Base-by-base conservation (phyloP, 1,140 invertebrate genomes). In the Drosophila tristis region DNA sequence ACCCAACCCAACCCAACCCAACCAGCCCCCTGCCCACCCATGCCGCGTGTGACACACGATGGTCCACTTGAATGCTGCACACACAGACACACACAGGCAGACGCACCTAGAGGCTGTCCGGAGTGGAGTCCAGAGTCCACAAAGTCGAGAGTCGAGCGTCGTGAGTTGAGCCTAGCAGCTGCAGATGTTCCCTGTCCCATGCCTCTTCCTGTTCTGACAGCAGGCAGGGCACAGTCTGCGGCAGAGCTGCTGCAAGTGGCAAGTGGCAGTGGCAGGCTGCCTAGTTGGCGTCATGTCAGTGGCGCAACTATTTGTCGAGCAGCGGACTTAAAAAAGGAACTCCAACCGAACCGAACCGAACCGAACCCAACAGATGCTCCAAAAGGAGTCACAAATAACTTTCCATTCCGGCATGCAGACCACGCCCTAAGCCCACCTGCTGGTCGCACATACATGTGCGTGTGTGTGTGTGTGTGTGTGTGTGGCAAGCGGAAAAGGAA, bases 281-380 rank as follows among this genome's bases (percentile, higher is more conserved):
- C 79, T 80, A 71, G 75, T 79, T 77, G 81, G 77, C 81, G 48
- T 87, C 72, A 54, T 74, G 81, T 86, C 78, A 78, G 81, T 86
- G 81, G 81, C 70, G 74, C 78, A 86, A 86, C 82, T 86, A 86
- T 86, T 86, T 86, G 79, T 84, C 71, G 66, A 76, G 56, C 62
- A 62, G 66, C 56, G 59, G 53, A 45, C 35, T 13, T 48, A 49
- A 5, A 54, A 84, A 62, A 58, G 16, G n/a, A 49, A 31, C 31
- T 13, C 35, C 9, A 39, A 5, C 20, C 31, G 8, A 15, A 16
- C 25, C 4, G 23, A 16, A 16, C 16, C 16, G 16, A 16, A 16
- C 25, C 4, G 23, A 16, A 16, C 16, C 16, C 0, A 16, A 16
- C 20, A 54, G 11, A 45, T 23, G 16, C 51, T 31, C 20, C 43